Percentiles rank a stretch among this genome's conserved stretches.
Conservation (phyloP, 2,113 vertebrate genomes). For the Halichoerus grypus region DNA sequence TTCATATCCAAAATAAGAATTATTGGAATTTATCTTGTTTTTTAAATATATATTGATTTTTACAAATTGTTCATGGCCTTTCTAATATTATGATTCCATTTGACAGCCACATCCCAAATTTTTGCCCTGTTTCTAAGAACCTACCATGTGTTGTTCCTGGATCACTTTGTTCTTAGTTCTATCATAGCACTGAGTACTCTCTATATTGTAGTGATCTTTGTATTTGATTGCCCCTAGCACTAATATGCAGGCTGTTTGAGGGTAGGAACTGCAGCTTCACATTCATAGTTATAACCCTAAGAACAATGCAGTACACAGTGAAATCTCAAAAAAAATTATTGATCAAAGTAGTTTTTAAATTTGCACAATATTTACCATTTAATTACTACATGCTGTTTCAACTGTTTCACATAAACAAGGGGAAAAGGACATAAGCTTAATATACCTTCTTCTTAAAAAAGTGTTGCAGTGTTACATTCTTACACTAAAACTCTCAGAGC, state of each 20-base stretch:
- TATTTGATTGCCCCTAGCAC: neutral
- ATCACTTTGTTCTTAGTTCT: neutral
- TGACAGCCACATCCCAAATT: neutral
- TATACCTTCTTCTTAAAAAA: neutral
- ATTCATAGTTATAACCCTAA: neutral
- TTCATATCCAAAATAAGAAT: neutral
- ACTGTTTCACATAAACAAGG: neutral
- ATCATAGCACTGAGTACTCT: neutral
- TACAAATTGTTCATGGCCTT: neutral
- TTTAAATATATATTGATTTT: neutral
- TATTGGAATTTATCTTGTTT: neutral
- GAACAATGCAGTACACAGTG: neutral
- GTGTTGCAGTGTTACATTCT: neutral
- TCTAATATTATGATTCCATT: neutral
- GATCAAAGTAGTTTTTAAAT: conserved; percentile 30
- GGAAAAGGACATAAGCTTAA: neutral
- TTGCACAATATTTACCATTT: neutral
- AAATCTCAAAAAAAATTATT: neutral
- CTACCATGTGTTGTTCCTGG: neutral
- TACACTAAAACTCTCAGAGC: neutral
- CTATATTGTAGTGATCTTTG: neutral
- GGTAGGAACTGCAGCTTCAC: neutral
- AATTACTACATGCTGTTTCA: neutral
- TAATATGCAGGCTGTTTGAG: neutral
- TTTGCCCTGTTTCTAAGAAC: neutral